Evolutionary conservation across 2,888 invertebrate genomes (phyloP).

Genomic region (Melanostoma scalare): DNA sequence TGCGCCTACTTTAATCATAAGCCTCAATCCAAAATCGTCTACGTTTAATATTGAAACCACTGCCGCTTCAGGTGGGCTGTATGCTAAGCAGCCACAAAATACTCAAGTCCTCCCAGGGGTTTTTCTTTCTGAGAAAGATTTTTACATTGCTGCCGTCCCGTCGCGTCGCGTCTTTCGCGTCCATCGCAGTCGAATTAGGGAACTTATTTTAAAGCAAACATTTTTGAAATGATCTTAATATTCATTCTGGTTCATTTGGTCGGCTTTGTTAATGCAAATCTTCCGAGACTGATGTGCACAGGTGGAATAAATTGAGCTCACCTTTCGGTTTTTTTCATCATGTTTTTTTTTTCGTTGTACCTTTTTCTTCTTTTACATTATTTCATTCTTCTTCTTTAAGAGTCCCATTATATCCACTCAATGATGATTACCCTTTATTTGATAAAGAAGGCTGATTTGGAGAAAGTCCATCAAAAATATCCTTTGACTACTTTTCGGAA

Average conservation of each 20-base stretch:
- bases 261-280: slow-evolving; percentile 61
- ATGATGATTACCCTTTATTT: slow-evolving; percentile 64
- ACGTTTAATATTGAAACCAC: too few species aligned
- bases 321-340: slow-evolving; percentile 15
- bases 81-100: too few species aligned
- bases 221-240: slow-evolving; percentile 55
- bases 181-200: too few species aligned
- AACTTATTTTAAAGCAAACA: too few species aligned
- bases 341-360: not conserved
- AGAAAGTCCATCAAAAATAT: slow-evolving; percentile 23
- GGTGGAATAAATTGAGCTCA: slow-evolving; percentile 64
- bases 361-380: slow-evolving; percentile 3
- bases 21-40: too few species aligned
- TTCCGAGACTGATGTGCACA: slow-evolving; percentile 41
- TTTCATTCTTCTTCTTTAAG: slow-evolving; percentile 13
- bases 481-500: slow-evolving; percentile 53
- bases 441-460: slow-evolving; percentile 51
- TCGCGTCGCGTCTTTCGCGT: too few species aligned
- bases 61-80: too few species aligned
- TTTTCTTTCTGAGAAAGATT: too few species aligned
- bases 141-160: too few species aligned
- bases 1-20: too few species aligned
- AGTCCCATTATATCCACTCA: slow-evolving; percentile 57
- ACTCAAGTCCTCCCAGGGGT: too few species aligned
- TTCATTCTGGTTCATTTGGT: slow-evolving; percentile 68